These are phyloP conservation scores for Orestias chungarensis DNA, from an alignment of 2,797 vertebrate genomes.

Conservation along the genomic window DNA sequence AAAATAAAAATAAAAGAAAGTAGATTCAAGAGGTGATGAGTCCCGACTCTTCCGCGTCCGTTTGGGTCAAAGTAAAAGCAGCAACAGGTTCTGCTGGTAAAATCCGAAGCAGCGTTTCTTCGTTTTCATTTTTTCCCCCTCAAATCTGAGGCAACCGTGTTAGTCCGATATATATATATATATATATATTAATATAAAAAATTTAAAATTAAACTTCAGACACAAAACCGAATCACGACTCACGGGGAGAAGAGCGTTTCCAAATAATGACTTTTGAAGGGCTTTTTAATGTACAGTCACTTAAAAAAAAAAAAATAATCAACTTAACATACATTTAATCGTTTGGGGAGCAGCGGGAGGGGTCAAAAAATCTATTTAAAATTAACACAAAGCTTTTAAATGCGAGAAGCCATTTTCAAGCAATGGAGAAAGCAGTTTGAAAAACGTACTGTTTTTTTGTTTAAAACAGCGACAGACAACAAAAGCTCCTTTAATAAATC, in stretches of 20 bases:
- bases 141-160: conserved; percentile 12
- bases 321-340: conserved; percentile 69
- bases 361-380: background rate
- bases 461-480: conserved; percentile 62
- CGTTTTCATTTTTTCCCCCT: background rate
- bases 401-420: conserved; percentile 53
- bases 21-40: conserved; percentile 48
- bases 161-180: too few relatives aligned
- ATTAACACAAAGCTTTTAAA: conserved; percentile 40
- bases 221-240: conserved; percentile 52
- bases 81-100: conserved; percentile 79
- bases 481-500: conserved; percentile 60
- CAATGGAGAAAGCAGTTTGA: conserved; percentile 51
- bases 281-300: conserved; percentile 74
- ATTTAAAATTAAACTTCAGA: too few relatives aligned
- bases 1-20: background rate
- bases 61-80: conserved; percentile 72
- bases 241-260: conserved; percentile 52
- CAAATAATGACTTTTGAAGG: conserved; percentile 52
- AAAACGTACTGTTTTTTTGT: conserved; percentile 47
- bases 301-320: conserved; percentile 72
- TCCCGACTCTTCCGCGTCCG: conserved; percentile 34
- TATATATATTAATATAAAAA: too few relatives aligned
- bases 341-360: conserved; percentile 45
- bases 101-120: conserved; percentile 72